Base-by-base conservation (phyloP, 1,140 invertebrate genomes). In the Thrips palmi region DNA sequence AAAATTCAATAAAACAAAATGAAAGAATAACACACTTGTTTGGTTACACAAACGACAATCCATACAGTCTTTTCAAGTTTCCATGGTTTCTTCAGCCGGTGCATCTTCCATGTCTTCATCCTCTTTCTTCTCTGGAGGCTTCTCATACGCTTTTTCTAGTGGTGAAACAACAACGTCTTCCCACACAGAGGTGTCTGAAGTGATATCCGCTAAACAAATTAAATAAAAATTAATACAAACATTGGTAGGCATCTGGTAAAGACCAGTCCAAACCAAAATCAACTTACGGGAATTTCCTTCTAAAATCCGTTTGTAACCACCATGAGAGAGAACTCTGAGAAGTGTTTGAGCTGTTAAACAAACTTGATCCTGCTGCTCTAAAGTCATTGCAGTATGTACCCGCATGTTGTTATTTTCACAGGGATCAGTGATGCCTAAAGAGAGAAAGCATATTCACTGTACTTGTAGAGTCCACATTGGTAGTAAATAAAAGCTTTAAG, bases 341-440 rank as follows among this genome's bases (percentile, higher is more conserved):
- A 97, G 57, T 1, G 81, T 89, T 60, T 85, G 80, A 2, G 89
- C 84, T 17, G 91, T 92, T 48, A 86, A 70, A 52, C 91, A 93
- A 32, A 92, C 83, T 32, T 77, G 62, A 62, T 97, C 93, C 61
- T 94, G 87, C 56, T 97, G 86, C 51, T 92, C 86, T n/a, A 94
- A 62, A 0, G 81, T 76, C 66, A 97, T 78, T 1, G 77, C 73
- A 15, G 84, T 88, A 53, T 97, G 91, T 3, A 93, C 83, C 11
- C 89, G 68, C 21, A 85, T 75, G 44, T 78, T 80, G 1, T 81
- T 83, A 27, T 77, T 77, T 55, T 96, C 87, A 57, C 88, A 94
- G 4, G 89, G 91, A 63, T 96, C 91, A 0, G 79, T 78, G 45
- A 94, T 86, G 22, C 74, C 74, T 52, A 56, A 51, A 12, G 32